Percentiles rank a stretch among this genome's conserved stretches.
Evolutionary conservation across 2,797 vertebrate genomes (phyloP).

Genomic region (Limnodromus scolopaceus): DNA sequence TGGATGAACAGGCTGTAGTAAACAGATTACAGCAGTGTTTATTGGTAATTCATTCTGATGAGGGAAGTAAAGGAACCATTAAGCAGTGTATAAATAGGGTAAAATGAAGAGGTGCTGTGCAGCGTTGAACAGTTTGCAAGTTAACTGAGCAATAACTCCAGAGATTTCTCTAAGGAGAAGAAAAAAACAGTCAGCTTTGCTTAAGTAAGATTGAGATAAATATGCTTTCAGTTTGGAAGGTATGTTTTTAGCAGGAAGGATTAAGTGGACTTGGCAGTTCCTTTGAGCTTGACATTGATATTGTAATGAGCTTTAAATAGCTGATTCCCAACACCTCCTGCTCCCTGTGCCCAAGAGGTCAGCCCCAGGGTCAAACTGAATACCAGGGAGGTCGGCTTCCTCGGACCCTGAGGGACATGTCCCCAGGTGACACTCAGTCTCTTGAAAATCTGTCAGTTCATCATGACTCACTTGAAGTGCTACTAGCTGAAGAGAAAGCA

Average conservation of each 20-base stretch:
- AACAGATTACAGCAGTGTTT: conserved; percentile 29
- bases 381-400: neutral
- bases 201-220: neutral
- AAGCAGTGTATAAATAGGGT: neutral
- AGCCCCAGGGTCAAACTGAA: neutral
- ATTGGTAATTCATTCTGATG: neutral
- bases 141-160: neutral
- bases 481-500: neutral
- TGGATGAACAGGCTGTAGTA: conserved; percentile 1
- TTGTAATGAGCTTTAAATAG: conserved; percentile 42
- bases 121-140: neutral
- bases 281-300: conserved; percentile 48
- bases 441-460: neutral
- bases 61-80: neutral
- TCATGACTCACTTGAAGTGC: neutral
- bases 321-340: neutral
- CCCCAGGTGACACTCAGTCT: neutral
- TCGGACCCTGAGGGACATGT: neutral
- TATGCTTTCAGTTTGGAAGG: neutral
- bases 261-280: conserved; percentile 18
- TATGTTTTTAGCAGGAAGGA: neutral
- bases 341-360: neutral
- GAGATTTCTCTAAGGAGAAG: conserved; percentile 4
- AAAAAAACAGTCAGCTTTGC: neutral
- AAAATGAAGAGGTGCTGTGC: neutral